Conservation (phyloP, 2,113 vertebrate genomes). For the Anguilla rostrata region DNA sequence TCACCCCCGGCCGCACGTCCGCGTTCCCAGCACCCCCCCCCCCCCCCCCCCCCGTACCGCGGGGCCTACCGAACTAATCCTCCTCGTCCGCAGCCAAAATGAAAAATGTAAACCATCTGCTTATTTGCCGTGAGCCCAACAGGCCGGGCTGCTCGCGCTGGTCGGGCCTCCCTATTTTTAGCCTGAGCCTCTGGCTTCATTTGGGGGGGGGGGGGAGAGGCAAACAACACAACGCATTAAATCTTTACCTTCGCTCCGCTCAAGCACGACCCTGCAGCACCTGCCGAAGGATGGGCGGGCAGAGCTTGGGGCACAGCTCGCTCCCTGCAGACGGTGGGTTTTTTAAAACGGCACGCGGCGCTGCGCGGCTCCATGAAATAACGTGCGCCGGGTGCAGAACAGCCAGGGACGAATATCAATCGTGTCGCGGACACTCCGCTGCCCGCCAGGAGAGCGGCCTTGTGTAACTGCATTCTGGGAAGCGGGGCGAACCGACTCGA, state of each 20-base stretch:
- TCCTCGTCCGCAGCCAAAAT: slow-evolving; percentile 17
- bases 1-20: not conserved
- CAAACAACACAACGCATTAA: not conserved
- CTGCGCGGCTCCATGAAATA: slow-evolving; percentile 11
- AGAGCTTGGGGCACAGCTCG: not conserved
- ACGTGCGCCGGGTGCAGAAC: not conserved
- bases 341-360: not conserved
- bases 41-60: not conserved
- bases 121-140: slow-evolving; percentile 6
- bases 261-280: not conserved
- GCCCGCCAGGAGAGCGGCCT: not conserved
- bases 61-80: slow-evolving; percentile 14
- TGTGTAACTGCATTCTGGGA: not conserved
- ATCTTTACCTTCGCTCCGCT: not conserved
- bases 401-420: not conserved
- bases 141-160: not conserved
- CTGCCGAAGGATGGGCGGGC: not conserved
- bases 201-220: slow-evolving; percentile 4
- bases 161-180: slow-evolving; percentile 16
- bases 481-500: not conserved
- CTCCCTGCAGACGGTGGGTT: not conserved
- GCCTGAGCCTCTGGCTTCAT: not conserved
- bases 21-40: not conserved
- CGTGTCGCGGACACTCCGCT: not conserved
- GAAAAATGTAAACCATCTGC: slow-evolving; percentile 31